Evolutionary conservation across 2,797 vertebrate species (phyloP), one percentile per base, ranked within the genome.

Genomic region (Cephalopachus bancanus): DNA sequence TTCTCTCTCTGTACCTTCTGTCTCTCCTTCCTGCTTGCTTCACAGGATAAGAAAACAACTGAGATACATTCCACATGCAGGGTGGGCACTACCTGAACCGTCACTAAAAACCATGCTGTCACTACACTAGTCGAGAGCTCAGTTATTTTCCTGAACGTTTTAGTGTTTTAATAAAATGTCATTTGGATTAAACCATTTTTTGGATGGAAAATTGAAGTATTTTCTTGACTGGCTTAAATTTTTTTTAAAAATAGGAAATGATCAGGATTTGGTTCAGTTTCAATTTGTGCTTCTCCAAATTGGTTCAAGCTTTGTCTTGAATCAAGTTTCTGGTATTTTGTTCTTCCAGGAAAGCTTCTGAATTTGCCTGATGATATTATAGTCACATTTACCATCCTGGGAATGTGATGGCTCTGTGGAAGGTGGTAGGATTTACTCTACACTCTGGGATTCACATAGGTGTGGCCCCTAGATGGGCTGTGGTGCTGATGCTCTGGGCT

Each of bases 271-370:
- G 49, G 83, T 91, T 97, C 69, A 4, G 1, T 84, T 97, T 91
- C 71, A 89, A 26, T 87, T 87, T 62, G 37, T 86, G 24, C 71
- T 60, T 94, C 87, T 78, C 71, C 55, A 72, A 0, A 84, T 88
- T 71, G 62, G 51, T 92, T 91, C 88, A 55, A 4, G 94, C 55
- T 95, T 88, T 89, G 59, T 81, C 75, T 96, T 93, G 55, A 83
- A 92, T 92, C 80, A 81, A n/a, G 71, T 80, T 95, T 80, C 89
- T 89, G 69, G 22, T 55, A 17, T 93, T 93, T 95, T 65, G 65
- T 81, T 88, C 85, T 94, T 91, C 85, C 17, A 67, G 83, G 83
- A 92, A 84, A 87, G 49, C 60, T 95, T 89, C 76, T 64, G 79
- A 57, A 71, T 87, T 72, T 71, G 69, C 24, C 90, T 84, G 26